Base-by-base conservation (phyloP, 1,140 invertebrate genomes). In the Gonioctena quinquepunctata region DNA sequence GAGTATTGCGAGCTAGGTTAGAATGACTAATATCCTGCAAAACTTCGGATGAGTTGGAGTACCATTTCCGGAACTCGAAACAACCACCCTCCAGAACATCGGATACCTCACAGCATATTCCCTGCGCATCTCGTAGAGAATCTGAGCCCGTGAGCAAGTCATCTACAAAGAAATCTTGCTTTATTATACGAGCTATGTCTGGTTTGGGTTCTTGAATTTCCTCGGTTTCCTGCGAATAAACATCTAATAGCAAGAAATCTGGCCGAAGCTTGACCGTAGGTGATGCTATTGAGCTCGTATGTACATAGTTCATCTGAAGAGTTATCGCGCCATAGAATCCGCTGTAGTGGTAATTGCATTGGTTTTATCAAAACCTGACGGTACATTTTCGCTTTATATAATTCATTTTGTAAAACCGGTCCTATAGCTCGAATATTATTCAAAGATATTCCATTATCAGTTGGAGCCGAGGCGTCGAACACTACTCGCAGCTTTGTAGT, bases 351-450 rank as follows among this genome's bases (percentile, higher is more conserved):
- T 22, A 61, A 25, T 67, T 83, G 76, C 25, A 78, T 66, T 22
- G 70, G 33, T 49, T 76, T 6, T 19, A 84, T 71, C 21, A 72
- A n/a, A 3, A 84, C 75, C 72, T 84, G 80, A 3, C 80, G 65
- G 66, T 83, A 85, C 77, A 83, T 84, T 70, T 33, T 81, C 16
- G 68, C 75, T 25, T 73, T 69, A 54, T 80, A 68, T 18, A 86
- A 56, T 52, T 86, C 82, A 2, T 77, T 52, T 72, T 81, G 79
- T 22, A 82, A 62, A 8, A 59, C 78, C 7, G 81, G 76, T 0
- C 81, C 79, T 1, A 13, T 6, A 2, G 6, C 6, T 33, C 13
- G 28, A 71, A 49, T 42, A 75, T 59, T 26, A 78, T 63, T 85
- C 6, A 76, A 8, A 3, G 60, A 70, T 13, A 48, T 5, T 11